Conservation (phyloP, 1,140 invertebrate species). For the Mercenaria mercenaria region DNA sequence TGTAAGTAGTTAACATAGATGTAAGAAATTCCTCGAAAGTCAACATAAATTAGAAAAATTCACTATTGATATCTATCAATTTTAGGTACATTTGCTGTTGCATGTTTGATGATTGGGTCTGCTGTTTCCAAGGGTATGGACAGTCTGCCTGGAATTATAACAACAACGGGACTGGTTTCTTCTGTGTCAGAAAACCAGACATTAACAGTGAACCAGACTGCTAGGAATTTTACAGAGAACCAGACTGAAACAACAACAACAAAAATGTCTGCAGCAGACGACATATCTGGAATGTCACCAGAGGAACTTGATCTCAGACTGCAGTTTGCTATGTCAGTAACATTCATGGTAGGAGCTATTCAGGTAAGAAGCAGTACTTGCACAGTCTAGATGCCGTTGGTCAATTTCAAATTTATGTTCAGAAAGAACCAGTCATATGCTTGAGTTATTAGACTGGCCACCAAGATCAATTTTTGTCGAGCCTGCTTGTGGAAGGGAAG, state of each 20-base stretch:
- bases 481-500: too few species aligned
- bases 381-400: too few species aligned
- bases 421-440: too few species aligned
- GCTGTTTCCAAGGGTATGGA: conserved; percentile 76
- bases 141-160: neutral
- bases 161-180: neutral
- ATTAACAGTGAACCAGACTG: neutral
- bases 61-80: too few species aligned
- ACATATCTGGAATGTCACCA: conserved; percentile 1
- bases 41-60: too few species aligned
- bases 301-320: conserved; percentile 62
- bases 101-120: conserved; percentile 85
- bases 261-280: neutral
- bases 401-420: too few species aligned
- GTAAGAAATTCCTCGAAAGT: too few species aligned
- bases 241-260: neutral
- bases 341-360: conserved; percentile 74
- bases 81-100: conserved; percentile 85
- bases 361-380: conserved; percentile 66
- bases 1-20: too few species aligned
- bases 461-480: too few species aligned
- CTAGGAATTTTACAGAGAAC: neutral
- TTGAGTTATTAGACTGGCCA: too few species aligned
- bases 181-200: neutral
- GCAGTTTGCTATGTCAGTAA: conserved; percentile 74